Percentiles rank a stretch among this genome's conserved stretches.
Conservation (phyloP, 1,140 invertebrate species). For the Apis laboriosa region DNA sequence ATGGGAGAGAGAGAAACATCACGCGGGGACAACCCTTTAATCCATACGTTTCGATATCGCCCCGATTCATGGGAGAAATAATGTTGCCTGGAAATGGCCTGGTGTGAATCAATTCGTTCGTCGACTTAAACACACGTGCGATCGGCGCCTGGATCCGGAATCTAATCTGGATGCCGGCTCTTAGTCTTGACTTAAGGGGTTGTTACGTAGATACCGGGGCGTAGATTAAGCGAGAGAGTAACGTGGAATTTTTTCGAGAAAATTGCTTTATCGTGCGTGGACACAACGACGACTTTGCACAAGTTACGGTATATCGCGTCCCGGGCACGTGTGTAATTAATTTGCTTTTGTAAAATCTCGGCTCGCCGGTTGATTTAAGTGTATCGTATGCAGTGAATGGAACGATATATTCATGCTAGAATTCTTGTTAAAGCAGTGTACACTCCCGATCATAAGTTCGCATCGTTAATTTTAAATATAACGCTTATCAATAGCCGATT, state of each 20-base stretch:
- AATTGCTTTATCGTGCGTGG: constrained; percentile 15
- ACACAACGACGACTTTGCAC: neutral
- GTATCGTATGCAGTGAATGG: neutral
- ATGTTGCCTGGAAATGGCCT: neutral
- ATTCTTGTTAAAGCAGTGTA: too few relatives aligned
- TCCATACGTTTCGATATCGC: constrained; percentile 36
- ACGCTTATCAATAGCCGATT: too few relatives aligned
- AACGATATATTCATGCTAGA: neutral
- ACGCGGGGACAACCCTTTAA: constrained; percentile 29
- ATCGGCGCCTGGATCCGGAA: constrained; percentile 5
- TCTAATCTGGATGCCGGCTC: constrained; percentile 41
- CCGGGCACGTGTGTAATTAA: neutral
- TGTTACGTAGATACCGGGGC: constrained; percentile 26
- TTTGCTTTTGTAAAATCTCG: neutral
- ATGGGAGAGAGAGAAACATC: constrained; percentile 42
- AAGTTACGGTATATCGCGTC: neutral
- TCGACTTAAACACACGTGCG: neutral
- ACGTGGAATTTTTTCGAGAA: neutral
- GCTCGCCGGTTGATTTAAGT: neutral
- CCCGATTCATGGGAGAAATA: constrained; percentile 31
- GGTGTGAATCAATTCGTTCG: constrained; percentile 28
- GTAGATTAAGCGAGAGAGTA: constrained; percentile 19
- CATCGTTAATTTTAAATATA: too few relatives aligned
- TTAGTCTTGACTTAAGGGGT: constrained; percentile 44
- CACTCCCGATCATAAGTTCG: too few relatives aligned